Percentiles rank a stretch among this genome's conserved stretches.
Conservation (phyloP, 1,140 invertebrate species). For the Lethocerus indicus region DNA sequence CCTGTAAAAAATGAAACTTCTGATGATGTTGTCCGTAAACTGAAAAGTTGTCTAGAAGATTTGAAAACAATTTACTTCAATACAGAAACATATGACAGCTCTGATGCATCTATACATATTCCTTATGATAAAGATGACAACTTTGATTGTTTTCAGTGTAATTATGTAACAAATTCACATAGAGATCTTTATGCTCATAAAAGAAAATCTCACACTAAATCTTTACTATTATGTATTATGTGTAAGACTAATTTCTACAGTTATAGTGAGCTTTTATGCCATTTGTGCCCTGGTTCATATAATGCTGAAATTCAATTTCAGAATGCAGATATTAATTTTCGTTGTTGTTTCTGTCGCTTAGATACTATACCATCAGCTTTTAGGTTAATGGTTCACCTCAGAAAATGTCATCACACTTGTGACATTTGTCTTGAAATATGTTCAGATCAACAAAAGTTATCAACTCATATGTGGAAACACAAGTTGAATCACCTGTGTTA, state of each 20-base stretch:
- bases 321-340: constrained; percentile 34
- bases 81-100: constrained; percentile 44
- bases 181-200: constrained; percentile 73
- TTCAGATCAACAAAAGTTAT: constrained; percentile 54
- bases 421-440: constrained; percentile 69
- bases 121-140: constrained; percentile 28
- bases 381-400: constrained; percentile 65
- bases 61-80: constrained; percentile 47
- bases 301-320: constrained; percentile 24
- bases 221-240: constrained; percentile 62
- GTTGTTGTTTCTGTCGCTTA: constrained; percentile 56
- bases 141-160: constrained; percentile 71
- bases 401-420: constrained; percentile 64
- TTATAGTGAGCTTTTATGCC: constrained; percentile 68
- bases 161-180: constrained; percentile 50
- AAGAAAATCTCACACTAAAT: constrained; percentile 65
- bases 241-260: constrained; percentile 70
- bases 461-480: constrained; percentile 76
- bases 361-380: constrained; percentile 64
- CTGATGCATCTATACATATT: constrained; percentile 31
- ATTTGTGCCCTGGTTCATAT: constrained; percentile 62
- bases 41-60: constrained; percentile 42
- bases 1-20: constrained; percentile 49
- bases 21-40: constrained; percentile 43
- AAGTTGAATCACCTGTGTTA: constrained; percentile 72